Evolutionary conservation across 2,888 invertebrate genomes (phyloP), one percentile per base, ranked within the genome.

Genomic region (Tetheella fluctuosa): DNA sequence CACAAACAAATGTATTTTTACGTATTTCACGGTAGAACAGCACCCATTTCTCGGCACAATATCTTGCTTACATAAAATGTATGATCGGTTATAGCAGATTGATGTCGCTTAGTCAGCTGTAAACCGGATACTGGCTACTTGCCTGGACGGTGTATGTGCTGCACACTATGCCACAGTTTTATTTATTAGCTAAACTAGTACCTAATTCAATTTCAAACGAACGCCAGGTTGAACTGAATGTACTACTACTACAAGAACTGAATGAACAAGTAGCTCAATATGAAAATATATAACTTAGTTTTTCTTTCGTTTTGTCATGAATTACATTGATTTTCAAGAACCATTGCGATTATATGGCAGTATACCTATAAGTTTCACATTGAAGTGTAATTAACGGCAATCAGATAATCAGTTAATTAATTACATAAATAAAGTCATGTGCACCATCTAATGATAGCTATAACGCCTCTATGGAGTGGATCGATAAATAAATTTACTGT

Each of bases 71-170:
- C 59, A 64, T 70, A 66, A 70, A 71, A 74, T 69, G 66, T 76
- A 74, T 68, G 63, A 68, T 64, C 61, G 67, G 68, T 70, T 69
- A 73, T 69, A 63, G 71, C 62, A 76, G 76, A 80, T 80, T 74
- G 77, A 80, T 77, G 76, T 65, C 60, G 62, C 61, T 30, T 52
- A 56, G 48, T 48, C 48, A 48, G 48, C 48, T 48, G 20, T 10
- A 7, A 20, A 15, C 48, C 42, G 42, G 39, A 39, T 39, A 39
- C 39, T 48, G 20, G 42, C 20, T 48, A 20, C 48, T 48, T 48
- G 48, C 48, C 48, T 48, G 48, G 20, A 48, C 48, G 48, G 2
- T 48, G 20, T 20, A 48, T 20, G 48, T 20, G 20, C 20, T 48
- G 20, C 6, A 48, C 20, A 48, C 48, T 20, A 48, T 20, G 10